Evolutionary conservation across 1,140 invertebrate species (phyloP).

Genomic region (Brachionus rotundiformis): DNA sequence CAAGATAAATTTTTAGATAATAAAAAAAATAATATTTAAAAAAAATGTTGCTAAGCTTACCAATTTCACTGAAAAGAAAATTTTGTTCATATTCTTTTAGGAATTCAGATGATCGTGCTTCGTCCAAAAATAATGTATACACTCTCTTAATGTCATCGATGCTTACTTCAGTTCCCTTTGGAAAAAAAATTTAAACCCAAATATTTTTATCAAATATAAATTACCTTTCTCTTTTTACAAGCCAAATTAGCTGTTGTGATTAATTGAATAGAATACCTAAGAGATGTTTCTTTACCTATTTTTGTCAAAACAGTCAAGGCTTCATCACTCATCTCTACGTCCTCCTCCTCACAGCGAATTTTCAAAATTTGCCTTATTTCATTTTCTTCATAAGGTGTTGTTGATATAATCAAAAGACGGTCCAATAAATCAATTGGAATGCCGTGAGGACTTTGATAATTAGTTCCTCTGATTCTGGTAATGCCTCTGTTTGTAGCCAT

Average conservation of each 20-base stretch:
- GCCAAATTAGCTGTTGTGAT: conserved; percentile 92
- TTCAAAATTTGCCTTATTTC: conserved; percentile 84
- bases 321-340: conserved; percentile 89
- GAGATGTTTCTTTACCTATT: conserved; percentile 86
- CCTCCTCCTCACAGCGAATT: conserved; percentile 78
- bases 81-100: conserved; percentile 92
- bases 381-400: conserved; percentile 80
- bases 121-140: conserved; percentile 90
- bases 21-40: not conserved
- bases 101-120: conserved; percentile 85
- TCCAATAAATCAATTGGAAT: conserved; percentile 94
- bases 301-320: conserved; percentile 85
- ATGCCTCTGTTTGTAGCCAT: conserved; percentile 99
- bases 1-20: not conserved
- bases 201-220: not conserved
- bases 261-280: conserved; percentile 95
- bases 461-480: conserved; percentile 89
- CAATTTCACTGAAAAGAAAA: conserved; percentile 77
- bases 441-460: conserved; percentile 89
- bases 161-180: conserved; percentile 68
- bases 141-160: conserved; percentile 91
- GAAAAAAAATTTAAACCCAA: not conserved
- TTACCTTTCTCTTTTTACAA: conserved; percentile 77
- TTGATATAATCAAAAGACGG: conserved; percentile 90
- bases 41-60: not conserved